Evolutionary conservation across 2,888 invertebrate species (phyloP).

Genomic region (Abrostola triplasia): DNA sequence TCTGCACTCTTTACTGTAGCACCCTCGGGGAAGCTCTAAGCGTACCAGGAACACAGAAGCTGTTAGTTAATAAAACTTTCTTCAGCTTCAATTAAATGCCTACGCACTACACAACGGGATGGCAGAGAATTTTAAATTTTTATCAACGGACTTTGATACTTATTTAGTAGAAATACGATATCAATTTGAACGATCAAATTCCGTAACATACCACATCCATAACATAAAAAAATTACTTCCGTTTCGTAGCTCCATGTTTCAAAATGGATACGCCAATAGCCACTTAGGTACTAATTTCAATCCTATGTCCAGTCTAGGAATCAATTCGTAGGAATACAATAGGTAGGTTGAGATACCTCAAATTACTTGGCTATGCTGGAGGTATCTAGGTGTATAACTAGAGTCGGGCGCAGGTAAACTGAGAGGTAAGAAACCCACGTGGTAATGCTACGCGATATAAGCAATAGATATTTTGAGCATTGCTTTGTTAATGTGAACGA

Average conservation of each 20-base stretch:
- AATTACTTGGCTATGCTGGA: constrained; percentile 5
- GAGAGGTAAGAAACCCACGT: not conserved
- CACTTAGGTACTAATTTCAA: constrained; percentile 39
- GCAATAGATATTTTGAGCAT: not conserved
- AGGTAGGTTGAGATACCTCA: constrained; percentile 11
- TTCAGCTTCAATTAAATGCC: too few species aligned
- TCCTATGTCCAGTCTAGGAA: constrained; percentile 21
- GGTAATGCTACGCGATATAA: not conserved
- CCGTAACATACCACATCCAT: not conserved
- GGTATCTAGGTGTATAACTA: not conserved
- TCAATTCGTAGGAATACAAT: constrained; percentile 40
- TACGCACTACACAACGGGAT: too few species aligned
- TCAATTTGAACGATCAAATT: too few species aligned
- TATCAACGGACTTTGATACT: too few species aligned
- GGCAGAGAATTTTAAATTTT: too few species aligned
- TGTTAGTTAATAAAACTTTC: too few species aligned
- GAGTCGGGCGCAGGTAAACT: not conserved
- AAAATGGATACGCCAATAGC: not conserved
- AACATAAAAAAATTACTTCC: not conserved
- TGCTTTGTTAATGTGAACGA: not conserved
- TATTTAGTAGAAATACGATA: too few species aligned
- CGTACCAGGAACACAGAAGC: too few species aligned
- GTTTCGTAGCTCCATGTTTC: not conserved
- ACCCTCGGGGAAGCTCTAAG: not conserved
- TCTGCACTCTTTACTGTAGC: constrained; percentile 22